Evolutionary conservation across 2,113 vertebrate genomes (phyloP), one percentile per base, ranked within the genome.

Genomic region (Embiotoca jacksoni): DNA sequence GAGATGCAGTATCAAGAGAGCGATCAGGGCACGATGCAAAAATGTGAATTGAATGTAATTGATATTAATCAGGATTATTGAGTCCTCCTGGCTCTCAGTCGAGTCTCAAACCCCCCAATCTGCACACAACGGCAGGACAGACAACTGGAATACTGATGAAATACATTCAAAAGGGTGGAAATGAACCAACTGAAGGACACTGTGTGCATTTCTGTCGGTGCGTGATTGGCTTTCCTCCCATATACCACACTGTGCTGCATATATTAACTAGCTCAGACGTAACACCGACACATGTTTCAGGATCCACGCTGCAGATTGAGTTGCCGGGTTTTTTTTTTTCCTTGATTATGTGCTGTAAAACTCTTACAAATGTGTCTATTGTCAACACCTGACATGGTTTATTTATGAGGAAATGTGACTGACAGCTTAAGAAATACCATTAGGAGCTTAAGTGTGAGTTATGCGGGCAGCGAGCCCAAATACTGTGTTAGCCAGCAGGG

Each of bases 31-130:
- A 39, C 4, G 53, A 73, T 61, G 53, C 60, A 71, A 71, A 72
- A 59, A 16, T 58, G 49, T 31, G 49, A 77, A 61, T 54, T 55
- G 64, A 36, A 69, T 72, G 46, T 84, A 62, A 65, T 88, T 85
- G 58, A 83, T 69, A 66, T 66, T 79, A 80, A 81, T 83, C 60
- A 80, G 13, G 50, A 44, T 55, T 14, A 66, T 83, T 16, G 57
- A 31, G 58, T 69, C 39, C n/a, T 64, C 16, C 11, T 5, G 55
- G 32, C 64, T 80, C 67, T 58, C 44, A 57, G 47, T 32, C 57
- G 61, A 76, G 73, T 60, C 50, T 69, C 66, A 78, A 50, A 31
- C 55, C 52, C 65, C 52, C 60, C 44, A 33, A 74, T 61, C 61
- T 68, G 11, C 60, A 55, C 74, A 49, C 32, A 70, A 16, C 66